phyloP scores from a whole-genome alignment of 2,797 vertebrate species.

The Esox masquinongy region DNA sequence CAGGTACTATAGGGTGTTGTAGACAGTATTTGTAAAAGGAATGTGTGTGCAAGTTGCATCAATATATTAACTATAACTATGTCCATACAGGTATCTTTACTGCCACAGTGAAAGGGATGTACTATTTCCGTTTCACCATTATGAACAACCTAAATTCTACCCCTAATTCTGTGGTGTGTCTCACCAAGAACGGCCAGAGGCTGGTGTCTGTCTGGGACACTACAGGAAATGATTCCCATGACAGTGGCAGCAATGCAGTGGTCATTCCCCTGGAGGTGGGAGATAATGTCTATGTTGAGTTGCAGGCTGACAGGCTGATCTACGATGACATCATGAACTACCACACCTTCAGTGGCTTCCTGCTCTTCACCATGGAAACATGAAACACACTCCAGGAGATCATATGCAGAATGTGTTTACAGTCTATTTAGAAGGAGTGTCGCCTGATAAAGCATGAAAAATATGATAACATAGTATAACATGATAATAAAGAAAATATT shows the following conservation, averaged over 20 bases:
- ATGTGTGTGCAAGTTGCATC: background rate
- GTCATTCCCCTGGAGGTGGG: constrained; percentile 56
- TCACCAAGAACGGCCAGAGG: constrained; percentile 49
- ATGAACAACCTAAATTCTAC: constrained; percentile 44
- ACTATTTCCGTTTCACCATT: constrained; percentile 60
- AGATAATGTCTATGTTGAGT: constrained; percentile 53
- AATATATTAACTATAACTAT: background rate
- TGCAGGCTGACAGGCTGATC: constrained; percentile 17
- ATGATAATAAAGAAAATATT: no score
- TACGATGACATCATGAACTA: constrained; percentile 36
- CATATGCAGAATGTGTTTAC: no score
- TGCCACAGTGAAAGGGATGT: constrained; percentile 49
- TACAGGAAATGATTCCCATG: constrained; percentile 15
- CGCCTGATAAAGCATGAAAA: no score
- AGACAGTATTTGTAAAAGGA: background rate
- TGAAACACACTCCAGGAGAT: background rate
- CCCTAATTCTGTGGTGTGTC: constrained; percentile 50
- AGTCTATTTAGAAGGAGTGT: no score
- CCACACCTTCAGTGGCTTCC: constrained; percentile 64
- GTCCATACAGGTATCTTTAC: constrained; percentile 51
- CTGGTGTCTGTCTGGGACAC: constrained; percentile 54
- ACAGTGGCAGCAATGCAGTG: constrained; percentile 58
- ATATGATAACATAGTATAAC: no score
- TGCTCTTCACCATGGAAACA: constrained; percentile 49
- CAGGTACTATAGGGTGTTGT: background rate